Percentiles rank a stretch among this genome's conserved stretches.
Evolutionary conservation across 1,140 invertebrate species (phyloP).

Genomic region (Drosophila sp.): DNA sequence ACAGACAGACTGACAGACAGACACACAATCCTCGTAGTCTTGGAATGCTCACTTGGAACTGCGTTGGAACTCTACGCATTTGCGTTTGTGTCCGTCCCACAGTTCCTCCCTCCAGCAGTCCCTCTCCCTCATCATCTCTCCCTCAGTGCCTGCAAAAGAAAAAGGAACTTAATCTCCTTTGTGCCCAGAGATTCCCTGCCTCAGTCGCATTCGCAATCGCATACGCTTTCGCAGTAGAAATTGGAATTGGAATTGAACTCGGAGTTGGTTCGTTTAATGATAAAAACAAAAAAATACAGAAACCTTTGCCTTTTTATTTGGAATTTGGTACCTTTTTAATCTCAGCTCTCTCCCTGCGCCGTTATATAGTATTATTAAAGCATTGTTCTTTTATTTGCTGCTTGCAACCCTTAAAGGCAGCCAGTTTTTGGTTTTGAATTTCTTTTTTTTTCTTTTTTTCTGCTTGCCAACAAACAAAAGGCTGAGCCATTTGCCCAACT

Average conservation of each 20-base stretch:
- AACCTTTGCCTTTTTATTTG: slow-evolving; percentile 80
- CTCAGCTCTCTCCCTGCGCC: slow-evolving; percentile 50
- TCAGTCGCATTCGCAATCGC: slow-evolving; percentile 5
- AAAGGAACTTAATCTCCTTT: slow-evolving; percentile 82
- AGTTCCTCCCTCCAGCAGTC: background rate
- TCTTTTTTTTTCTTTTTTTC: no score
- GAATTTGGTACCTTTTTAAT: slow-evolving; percentile 83
- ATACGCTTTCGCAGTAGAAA: slow-evolving; percentile 2
- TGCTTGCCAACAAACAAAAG: slow-evolving; percentile 65
- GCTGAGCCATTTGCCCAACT: slow-evolving; percentile 17
- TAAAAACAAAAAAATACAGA: slow-evolving; percentile 66
- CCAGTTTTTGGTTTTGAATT: slow-evolving; percentile 69
- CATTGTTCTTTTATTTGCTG: slow-evolving; percentile 74
- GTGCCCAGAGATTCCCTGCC: slow-evolving; percentile 49
- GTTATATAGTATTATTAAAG: slow-evolving; percentile 74
- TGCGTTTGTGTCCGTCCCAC: slow-evolving; percentile 42
- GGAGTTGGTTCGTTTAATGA: slow-evolving; percentile 76
- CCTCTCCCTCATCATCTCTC: slow-evolving; percentile 28
- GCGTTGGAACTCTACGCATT: slow-evolving; percentile 62
- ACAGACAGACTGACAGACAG: background rate
- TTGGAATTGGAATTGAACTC: background rate
- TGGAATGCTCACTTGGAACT: slow-evolving; percentile 77
- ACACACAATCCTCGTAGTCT: slow-evolving; percentile 13
- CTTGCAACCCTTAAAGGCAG: slow-evolving; percentile 66
- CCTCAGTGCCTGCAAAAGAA: slow-evolving; percentile 55